phyloP scores from a whole-genome alignment of 2,797 vertebrate species.

The Sebastes hubbsi region DNA sequence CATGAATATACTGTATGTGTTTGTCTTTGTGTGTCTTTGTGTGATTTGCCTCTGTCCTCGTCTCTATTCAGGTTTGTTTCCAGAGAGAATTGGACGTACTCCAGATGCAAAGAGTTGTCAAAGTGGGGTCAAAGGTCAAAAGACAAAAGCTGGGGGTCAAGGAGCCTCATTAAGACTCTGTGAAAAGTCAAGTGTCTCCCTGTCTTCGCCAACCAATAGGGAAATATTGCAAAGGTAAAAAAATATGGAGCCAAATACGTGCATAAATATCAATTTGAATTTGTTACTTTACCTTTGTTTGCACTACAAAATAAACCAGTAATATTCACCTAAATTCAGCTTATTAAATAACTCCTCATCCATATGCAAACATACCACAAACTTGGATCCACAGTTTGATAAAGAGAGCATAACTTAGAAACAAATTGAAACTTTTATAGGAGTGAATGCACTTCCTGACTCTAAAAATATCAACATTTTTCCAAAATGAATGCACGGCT shows the following conservation, averaged over 20 bases:
- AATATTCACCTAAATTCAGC: neutral
- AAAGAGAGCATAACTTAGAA: neutral
- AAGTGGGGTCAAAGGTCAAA: neutral
- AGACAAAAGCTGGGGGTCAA: neutral
- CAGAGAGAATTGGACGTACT: neutral
- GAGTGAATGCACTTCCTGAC: neutral
- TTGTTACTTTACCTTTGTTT: neutral
- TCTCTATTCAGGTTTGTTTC: constrained; percentile 16
- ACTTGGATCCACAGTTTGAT: neutral
- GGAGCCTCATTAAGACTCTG: constrained; percentile 23
- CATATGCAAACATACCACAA: neutral
- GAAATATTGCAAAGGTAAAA: constrained; percentile 61
- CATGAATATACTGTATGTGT: neutral
- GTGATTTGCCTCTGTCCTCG: neutral
- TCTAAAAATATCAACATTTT: neutral
- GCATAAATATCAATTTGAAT: neutral
- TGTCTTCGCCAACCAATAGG: constrained; percentile 43
- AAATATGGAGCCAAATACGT: neutral
- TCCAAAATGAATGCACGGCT: neutral
- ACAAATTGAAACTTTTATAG: neutral
- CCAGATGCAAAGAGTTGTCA: neutral
- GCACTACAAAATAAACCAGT: neutral
- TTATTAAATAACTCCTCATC: neutral
- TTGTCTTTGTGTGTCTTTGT: neutral
- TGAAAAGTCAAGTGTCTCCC: constrained; percentile 51